Base-by-base conservation (phyloP, 2,113 vertebrate species). In the Potamarius usumacintae region DNA sequence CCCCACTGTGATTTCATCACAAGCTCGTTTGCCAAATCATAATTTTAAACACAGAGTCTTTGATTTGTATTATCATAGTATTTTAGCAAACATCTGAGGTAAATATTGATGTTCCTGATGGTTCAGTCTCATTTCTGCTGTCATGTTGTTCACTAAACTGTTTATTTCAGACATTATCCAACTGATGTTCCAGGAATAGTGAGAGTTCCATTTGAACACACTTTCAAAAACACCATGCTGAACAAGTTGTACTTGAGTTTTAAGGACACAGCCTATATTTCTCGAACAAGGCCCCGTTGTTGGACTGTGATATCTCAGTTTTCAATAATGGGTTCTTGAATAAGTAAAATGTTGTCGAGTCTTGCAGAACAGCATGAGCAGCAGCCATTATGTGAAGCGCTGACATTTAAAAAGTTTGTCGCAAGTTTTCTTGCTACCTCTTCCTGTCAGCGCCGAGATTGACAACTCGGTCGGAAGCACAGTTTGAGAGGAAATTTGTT, bases 401-500 rank as follows among this genome's bases (percentile, higher is more conserved):
- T 86, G 89, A 88, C 84, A 86, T 90, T 88, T 86, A 81, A 87
- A 84, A 88, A 90, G 89, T 90, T 88, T 84, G 89, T 86, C 78
- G 60, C 58, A 87, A 94, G 91, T 94, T 94, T 92, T 92, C 87
- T 88, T 78, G 83, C 83, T 88, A 78, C 42, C 65, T 91, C 88
- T 90, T 89, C 92, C 90, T 90, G 92, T 94, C 93, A 89, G 89
- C 84, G 85, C 88, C 7, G 69, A 92, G 94, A 95, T 93, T 94
- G 94, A 95, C 94, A 93, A 92, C 89, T 91, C 71, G 91, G 92
- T 94, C 92, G 90, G 91, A 42, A 67, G 90, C 84, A 83, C 89
- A 91, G 85, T 84, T 92, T 93, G 91, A 93, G 94, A 93, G 90
- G 88, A 93, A 94, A 94, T 95, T 93, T 94, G 91, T 92, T 92